Conservation (phyloP, 2,888 invertebrate species). For the Euzophera pinguis region DNA sequence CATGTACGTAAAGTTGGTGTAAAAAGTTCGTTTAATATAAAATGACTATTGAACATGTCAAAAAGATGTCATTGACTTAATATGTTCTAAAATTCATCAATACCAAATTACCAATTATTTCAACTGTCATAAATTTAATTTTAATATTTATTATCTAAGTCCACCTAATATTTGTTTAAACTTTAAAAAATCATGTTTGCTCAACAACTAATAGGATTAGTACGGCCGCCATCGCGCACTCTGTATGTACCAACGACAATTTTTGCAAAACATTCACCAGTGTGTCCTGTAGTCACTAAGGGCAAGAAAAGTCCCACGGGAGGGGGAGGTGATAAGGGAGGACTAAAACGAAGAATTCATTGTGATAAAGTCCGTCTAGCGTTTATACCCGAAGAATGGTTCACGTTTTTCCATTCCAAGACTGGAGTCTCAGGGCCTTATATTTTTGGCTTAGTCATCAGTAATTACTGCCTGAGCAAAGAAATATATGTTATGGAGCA, state of each 20-base stretch:
- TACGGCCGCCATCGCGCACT: background rate
- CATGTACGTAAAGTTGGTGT: no score
- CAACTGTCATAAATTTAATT: no score
- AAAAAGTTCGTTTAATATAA: no score
- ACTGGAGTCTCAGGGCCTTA: constrained; percentile 95
- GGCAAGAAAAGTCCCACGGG: background rate
- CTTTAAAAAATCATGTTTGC: background rate
- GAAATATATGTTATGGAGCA: constrained; percentile 96
- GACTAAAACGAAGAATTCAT: constrained; percentile 35
- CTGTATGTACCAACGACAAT: constrained; percentile 22
- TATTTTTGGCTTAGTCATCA: constrained; percentile 86
- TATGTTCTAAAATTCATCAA: no score
- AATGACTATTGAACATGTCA: no score
- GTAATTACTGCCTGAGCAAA: constrained; percentile 93
- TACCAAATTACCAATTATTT: no score
- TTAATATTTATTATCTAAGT: background rate
- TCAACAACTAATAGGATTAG: background rate
- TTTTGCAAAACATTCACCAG: constrained; percentile 23
- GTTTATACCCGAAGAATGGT: constrained; percentile 79
- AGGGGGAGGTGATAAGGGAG: background rate
- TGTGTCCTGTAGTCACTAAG: constrained; percentile 24
- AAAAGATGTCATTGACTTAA: no score
- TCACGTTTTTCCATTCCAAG: constrained; percentile 92
- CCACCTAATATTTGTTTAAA: background rate
- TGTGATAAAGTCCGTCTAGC: constrained; percentile 76